phyloP scores from a whole-genome alignment of 2,797 vertebrate species.

The Helostoma temminkii region DNA sequence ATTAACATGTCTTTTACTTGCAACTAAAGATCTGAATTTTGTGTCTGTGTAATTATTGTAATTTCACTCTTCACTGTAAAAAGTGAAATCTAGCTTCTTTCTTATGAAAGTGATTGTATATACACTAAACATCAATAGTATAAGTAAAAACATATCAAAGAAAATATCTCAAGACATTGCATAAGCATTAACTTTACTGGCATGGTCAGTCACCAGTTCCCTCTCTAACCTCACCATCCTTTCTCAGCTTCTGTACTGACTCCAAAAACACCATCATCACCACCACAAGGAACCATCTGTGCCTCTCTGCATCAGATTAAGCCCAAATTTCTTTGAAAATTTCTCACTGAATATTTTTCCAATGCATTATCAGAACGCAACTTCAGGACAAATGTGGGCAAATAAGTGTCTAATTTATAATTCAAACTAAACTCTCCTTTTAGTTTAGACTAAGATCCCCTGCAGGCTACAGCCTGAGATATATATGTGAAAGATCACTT shows the following conservation, averaged over 20 bases:
- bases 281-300: constrained; percentile 51
- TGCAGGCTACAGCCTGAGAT: constrained; percentile 6
- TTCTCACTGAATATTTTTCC: constrained; percentile 40
- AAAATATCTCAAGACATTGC: too few relatives aligned
- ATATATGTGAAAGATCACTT: constrained; percentile 12
- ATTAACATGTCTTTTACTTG: not conserved
- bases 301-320: constrained; percentile 32
- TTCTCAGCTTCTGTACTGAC: constrained; percentile 44
- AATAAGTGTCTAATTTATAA: constrained; percentile 7
- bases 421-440: constrained; percentile 13
- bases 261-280: constrained; percentile 12
- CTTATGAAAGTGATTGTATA: too few relatives aligned
- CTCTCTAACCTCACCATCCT: constrained; percentile 24
- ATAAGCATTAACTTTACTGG: too few relatives aligned
- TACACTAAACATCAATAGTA: too few relatives aligned
- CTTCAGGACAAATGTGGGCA: constrained; percentile 13
- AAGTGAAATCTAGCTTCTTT: not conserved
- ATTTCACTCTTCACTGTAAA: not conserved
- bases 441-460: not conserved
- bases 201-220: too few relatives aligned
- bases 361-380: constrained; percentile 11
- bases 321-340: constrained; percentile 16
- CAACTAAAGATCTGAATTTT: not conserved
- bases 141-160: too few relatives aligned
- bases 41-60: not conserved